Evolutionary conservation across 1,140 invertebrate species (phyloP), one percentile per base, ranked within the genome.

Genomic region (Drosophila quadrilineata): DNA sequence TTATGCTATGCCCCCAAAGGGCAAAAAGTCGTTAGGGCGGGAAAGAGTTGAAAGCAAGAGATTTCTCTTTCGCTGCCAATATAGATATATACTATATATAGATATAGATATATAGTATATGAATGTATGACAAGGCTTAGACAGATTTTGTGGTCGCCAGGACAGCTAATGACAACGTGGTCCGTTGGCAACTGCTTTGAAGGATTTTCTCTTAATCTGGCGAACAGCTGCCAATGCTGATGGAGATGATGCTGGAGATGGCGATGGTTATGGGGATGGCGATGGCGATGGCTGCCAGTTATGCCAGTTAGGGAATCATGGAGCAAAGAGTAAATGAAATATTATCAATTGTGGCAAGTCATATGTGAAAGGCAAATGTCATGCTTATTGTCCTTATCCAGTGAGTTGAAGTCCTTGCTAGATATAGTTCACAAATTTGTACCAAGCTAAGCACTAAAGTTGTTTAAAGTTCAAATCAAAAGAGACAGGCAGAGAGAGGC

Each of bases 131-230:
- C 64, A 64, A 38, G 60, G 77, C 76, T 82, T 82, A 82, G 73
- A 63, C 67, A 56, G 76, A 59, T 72, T 73, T 72, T 84, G 77
- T 45, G 77, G 77, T 77, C 69, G 75, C 68, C 58, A 46, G 71
- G 58, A 31, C 53, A 73, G 79, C 71, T 85, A 84, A 85, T 85
- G 77, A 84, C 73, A 70, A 41, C 65, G 74, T n/a, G n/a, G n/a
- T n/a, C 43, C 31, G 43, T 49, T 58, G 60, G 58, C 60, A 43
- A 84, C 77, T 80, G 77, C 72, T 80, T 82, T 68, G 77, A 72
- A 71, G 72, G 62, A 62, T 80, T 80, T 82, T 64, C 58, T 63
- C 35, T 62, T 82, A 80, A 80, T 70, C 77, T 62, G n/a, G n/a
- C n/a, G n/a, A n/a, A n/a, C n/a, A n/a, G 53, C 45, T 40, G 26